A percentile compares a stretch with the other conserved stretches of the same genome.
These are phyloP conservation scores for Bergia sp. DNA, from an alignment of 92 coral and sea anemone species.

Conservation along the genomic window DNA sequence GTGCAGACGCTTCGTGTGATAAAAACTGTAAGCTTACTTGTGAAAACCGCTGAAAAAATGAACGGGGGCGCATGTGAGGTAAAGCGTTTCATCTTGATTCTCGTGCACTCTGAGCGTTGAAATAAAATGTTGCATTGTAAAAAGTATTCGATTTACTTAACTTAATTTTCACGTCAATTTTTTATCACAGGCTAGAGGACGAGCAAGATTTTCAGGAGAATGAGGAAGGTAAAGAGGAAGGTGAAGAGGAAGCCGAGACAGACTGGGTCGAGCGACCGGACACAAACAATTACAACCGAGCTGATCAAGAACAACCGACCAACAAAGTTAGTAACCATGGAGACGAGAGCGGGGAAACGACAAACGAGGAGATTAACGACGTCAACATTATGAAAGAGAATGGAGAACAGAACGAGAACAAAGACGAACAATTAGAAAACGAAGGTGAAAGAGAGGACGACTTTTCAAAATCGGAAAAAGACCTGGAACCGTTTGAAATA, in stretches of 20 bases:
- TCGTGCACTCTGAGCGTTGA: no score
- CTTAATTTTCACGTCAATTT: neutral
- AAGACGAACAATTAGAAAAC: neutral
- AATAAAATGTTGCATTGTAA: no score
- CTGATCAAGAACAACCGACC: neutral
- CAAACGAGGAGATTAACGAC: neutral
- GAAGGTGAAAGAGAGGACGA: neutral
- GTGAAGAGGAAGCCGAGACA: constrained; percentile 26
- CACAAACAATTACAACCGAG: neutral
- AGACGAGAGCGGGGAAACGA: neutral
- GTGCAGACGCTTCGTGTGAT: no score
- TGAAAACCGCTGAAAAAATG: no score
- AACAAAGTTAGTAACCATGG: neutral
- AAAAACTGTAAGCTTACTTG: no score
- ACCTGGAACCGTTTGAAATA: neutral
- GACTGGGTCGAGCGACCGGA: constrained; percentile 5
- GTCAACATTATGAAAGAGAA: neutral
- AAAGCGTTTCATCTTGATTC: no score
- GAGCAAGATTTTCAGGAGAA: constrained; percentile 6
- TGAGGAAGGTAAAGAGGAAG: neutral
- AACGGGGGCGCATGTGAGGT: no score
- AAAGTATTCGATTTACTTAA: no score
- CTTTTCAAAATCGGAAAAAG: neutral
- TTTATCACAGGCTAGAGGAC: neutral
- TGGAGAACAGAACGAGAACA: constrained; percentile 2